phyloP scores from a whole-genome alignment of 2,797 vertebrate species.

The Cynopterus sphinx region DNA sequence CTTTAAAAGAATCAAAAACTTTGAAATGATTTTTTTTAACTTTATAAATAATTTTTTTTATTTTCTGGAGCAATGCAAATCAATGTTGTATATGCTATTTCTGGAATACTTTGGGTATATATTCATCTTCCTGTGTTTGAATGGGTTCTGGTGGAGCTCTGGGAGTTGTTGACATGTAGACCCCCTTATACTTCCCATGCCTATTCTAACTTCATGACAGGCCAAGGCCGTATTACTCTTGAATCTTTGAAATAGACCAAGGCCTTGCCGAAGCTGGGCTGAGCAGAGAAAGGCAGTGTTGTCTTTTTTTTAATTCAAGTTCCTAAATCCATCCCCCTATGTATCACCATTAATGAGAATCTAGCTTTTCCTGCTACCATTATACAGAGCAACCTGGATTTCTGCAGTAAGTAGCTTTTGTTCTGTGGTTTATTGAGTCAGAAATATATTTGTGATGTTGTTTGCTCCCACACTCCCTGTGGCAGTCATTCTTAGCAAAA shows the following conservation, averaged over 20 bases:
- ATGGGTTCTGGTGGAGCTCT: background rate
- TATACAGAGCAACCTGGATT: background rate
- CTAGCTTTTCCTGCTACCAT: background rate
- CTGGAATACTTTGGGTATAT: background rate
- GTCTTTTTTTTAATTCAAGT: background rate
- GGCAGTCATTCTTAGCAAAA: background rate
- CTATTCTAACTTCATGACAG: background rate
- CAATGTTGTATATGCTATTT: background rate
- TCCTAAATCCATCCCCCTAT: background rate
- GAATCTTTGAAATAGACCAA: background rate
- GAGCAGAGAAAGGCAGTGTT: background rate
- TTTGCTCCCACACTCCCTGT: background rate
- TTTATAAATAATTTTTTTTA: background rate
- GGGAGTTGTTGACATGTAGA: background rate
- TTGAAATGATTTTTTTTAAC: background rate
- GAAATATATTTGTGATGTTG: background rate
- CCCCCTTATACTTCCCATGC: background rate
- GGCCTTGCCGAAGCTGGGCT: background rate
- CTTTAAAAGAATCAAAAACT: background rate
- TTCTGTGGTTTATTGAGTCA: background rate
- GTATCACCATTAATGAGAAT: background rate
- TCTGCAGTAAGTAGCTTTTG: background rate
- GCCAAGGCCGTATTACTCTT: background rate
- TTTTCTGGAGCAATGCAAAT: background rate
- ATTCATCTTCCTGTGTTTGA: background rate